A percentile compares a stretch with the other conserved stretches of the same genome.
Evolutionary conservation across 2,888 invertebrate species (phyloP).

Genomic region (Chrysodeixis includens): DNA sequence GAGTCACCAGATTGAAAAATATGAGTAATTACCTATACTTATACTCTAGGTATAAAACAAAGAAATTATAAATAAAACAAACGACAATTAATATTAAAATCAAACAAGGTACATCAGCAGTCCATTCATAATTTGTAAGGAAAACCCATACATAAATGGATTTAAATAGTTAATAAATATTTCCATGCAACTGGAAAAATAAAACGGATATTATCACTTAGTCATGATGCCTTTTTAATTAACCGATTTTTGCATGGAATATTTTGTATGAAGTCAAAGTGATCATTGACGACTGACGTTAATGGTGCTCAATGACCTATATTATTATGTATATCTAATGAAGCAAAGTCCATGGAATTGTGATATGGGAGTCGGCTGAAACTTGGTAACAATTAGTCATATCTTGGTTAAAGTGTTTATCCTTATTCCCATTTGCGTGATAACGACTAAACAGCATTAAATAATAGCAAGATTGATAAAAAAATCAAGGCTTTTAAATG

Average conservation of each 20-base stretch:
- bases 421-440: not conserved
- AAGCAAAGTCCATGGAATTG: conserved; percentile 34
- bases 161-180: conserved; percentile 9
- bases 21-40: not conserved
- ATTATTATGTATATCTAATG: no score
- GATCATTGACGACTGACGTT: conserved; percentile 42
- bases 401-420: no score
- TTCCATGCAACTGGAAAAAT: conserved; percentile 37
- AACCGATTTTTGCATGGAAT: conserved; percentile 24
- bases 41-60: not conserved
- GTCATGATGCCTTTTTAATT: conserved; percentile 23
- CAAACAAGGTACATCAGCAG: not conserved
- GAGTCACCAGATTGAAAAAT: no score
- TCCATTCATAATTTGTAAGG: not conserved
- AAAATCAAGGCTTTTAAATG: no score
- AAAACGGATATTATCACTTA: conserved; percentile 18
- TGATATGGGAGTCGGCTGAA: conserved; percentile 3
- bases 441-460: no score
- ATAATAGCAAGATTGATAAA: no score
- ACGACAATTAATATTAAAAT: not conserved
- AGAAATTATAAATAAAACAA: not conserved
- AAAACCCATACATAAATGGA: conserved; percentile 21
- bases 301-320: conserved; percentile 1
- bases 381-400: conserved; percentile 25
- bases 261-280: conserved; percentile 3